phyloP scores from a whole-genome alignment of 2,113 vertebrate species.

The Castor canadensis region DNA sequence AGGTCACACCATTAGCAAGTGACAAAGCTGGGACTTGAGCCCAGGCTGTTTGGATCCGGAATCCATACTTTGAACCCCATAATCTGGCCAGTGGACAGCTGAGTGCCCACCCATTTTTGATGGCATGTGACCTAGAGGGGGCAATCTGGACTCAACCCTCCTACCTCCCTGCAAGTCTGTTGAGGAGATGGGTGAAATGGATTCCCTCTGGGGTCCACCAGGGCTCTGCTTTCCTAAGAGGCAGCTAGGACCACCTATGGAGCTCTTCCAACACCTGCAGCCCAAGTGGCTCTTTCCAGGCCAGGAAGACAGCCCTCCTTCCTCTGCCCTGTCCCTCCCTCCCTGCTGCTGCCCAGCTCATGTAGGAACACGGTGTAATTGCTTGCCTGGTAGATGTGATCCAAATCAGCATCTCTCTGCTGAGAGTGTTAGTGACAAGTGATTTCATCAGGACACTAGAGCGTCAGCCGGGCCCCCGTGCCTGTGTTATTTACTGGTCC shows the following conservation, averaged over 20 bases:
- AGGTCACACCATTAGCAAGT: neutral
- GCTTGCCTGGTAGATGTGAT: slow-evolving; percentile 57
- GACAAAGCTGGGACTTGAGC: neutral
- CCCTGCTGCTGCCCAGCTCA: slow-evolving; percentile 6
- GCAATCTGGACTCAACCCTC: neutral
- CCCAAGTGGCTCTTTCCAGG: slow-evolving; percentile 47
- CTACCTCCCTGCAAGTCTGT: neutral
- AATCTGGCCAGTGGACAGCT: neutral
- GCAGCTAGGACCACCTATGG: neutral
- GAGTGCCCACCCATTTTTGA: neutral
- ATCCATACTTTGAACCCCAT: neutral
- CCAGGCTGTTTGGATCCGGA: neutral
- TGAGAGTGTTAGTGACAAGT: slow-evolving; percentile 64
- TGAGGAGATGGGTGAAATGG: neutral
- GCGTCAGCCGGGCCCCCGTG: neutral
- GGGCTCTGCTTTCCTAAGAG: slow-evolving; percentile 33
- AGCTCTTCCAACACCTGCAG: slow-evolving; percentile 21
- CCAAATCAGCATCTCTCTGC: slow-evolving; percentile 50
- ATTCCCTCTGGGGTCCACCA: slow-evolving; percentile 32
- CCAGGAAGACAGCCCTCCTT: neutral
- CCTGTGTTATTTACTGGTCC: slow-evolving; percentile 66
- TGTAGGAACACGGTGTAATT: slow-evolving; percentile 55
- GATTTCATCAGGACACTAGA: slow-evolving; percentile 66
- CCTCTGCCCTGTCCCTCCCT: slow-evolving; percentile 13
- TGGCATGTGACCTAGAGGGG: neutral